These are phyloP conservation scores for Helarctos malayanus DNA, from an alignment of 2,797 vertebrate species.

Conservation along the genomic window DNA sequence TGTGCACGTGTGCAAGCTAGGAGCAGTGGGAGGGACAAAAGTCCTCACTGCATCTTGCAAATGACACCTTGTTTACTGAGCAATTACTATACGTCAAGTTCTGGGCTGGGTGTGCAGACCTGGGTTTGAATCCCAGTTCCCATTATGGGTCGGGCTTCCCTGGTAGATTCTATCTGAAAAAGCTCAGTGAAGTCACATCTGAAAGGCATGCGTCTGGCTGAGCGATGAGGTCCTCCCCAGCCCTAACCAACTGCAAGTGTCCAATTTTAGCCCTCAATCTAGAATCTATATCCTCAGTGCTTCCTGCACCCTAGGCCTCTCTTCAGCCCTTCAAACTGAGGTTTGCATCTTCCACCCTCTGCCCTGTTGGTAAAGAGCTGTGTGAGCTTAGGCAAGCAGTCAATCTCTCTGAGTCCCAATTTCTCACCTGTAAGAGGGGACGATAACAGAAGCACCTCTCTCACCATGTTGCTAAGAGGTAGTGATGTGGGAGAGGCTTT, in stretches of 20 bases:
- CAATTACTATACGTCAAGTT: neutral
- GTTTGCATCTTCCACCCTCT: neutral
- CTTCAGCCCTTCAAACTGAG: neutral
- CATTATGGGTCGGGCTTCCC: neutral
- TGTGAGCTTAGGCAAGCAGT: neutral
- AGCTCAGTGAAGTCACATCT: neutral
- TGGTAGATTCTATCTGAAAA: neutral
- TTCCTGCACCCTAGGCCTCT: neutral
- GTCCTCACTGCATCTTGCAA: neutral
- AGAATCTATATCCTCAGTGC: neutral
- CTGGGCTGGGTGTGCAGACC: neutral
- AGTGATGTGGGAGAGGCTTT: rapidly evolving
- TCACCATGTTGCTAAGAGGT: rapidly evolving
- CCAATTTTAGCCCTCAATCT: neutral
- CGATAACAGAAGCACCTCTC: neutral
- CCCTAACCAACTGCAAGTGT: neutral
- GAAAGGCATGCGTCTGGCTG: neutral
- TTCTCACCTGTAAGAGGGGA: neutral
- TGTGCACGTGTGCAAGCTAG: rapidly evolving
- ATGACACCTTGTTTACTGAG: neutral
- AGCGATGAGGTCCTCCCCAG: neutral
- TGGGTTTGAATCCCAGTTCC: neutral
- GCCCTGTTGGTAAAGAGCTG: neutral
- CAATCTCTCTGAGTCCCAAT: neutral
- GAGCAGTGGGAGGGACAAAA: too few species aligned